A percentile compares a stretch with the other conserved stretches of the same genome.
phyloP scores from a whole-genome alignment of 1,140 invertebrate species.

The Penaeus vannamei region DNA sequence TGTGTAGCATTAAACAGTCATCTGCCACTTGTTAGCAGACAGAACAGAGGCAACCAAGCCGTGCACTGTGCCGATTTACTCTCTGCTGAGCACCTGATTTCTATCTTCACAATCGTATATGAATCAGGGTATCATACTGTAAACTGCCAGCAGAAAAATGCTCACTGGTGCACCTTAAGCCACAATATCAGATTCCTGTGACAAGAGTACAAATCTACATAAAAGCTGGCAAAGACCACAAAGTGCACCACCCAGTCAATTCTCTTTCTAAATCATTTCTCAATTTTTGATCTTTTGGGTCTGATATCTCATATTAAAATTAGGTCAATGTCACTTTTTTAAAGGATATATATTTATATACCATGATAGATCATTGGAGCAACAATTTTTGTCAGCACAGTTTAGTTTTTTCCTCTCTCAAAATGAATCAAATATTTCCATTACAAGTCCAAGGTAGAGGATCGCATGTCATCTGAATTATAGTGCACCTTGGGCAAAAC shows the following conservation, averaged over 20 bases:
- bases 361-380: too few species aligned
- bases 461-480: slow-evolving; percentile 49
- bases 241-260: slow-evolving; percentile 47
- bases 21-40: slow-evolving; percentile 5
- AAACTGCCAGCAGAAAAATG: slow-evolving; percentile 33
- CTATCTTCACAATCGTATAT: not conserved
- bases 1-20: slow-evolving; percentile 36
- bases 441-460: slow-evolving; percentile 40
- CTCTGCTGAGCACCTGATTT: slow-evolving; percentile 40
- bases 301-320: not conserved
- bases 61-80: slow-evolving; percentile 46
- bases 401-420: slow-evolving; percentile 34
- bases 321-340: too few species aligned
- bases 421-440: slow-evolving; percentile 30
- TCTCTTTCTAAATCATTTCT: not conserved
- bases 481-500: slow-evolving; percentile 61
- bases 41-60: slow-evolving; percentile 22
- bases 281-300: not conserved
- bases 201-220: slow-evolving; percentile 32
- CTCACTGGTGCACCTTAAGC: slow-evolving; percentile 18
- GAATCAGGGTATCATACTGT: slow-evolving; percentile 1
- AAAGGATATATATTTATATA: too few species aligned
- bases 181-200: slow-evolving; percentile 27
- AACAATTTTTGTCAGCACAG: not conserved
- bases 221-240: slow-evolving; percentile 43